These are phyloP conservation scores for Gadus chalcogrammus DNA, from an alignment of 2,113 vertebrate genomes.

Conservation along the genomic window DNA sequence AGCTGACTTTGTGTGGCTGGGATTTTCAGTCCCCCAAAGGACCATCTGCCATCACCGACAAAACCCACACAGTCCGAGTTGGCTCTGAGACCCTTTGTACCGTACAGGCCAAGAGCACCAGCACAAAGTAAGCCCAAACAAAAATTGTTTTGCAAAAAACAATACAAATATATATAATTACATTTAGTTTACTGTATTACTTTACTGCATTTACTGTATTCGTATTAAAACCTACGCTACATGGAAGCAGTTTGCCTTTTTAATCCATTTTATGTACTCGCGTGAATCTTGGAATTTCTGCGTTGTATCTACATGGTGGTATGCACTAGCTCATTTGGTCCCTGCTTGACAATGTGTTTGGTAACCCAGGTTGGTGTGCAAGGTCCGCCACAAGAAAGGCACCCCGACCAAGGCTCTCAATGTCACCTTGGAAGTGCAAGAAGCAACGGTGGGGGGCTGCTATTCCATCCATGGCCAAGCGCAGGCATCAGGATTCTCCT, in stretches of 20 bases:
- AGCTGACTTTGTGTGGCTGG: slow-evolving; percentile 83
- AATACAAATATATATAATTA: neutral
- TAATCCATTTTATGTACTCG: too few relatives aligned
- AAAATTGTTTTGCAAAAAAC: neutral
- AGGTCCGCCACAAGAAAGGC: slow-evolving; percentile 51
- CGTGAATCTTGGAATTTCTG: too few relatives aligned
- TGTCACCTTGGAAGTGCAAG: slow-evolving; percentile 74
- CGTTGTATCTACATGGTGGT: too few relatives aligned
- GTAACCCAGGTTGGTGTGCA: slow-evolving; percentile 76
- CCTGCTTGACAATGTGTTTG: neutral
- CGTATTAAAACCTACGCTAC: neutral
- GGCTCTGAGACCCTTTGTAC: slow-evolving; percentile 70
- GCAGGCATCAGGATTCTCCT: slow-evolving; percentile 71
- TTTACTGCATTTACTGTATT: too few relatives aligned
- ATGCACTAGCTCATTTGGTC: too few relatives aligned
- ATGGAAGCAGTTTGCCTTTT: too few relatives aligned
- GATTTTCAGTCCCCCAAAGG: slow-evolving; percentile 70
- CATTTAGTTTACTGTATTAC: too few relatives aligned
- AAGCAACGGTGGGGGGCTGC: slow-evolving; percentile 41
- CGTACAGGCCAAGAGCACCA: slow-evolving; percentile 63
- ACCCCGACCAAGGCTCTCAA: slow-evolving; percentile 45
- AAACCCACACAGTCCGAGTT: slow-evolving; percentile 69
- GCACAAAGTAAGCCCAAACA: slow-evolving; percentile 64
- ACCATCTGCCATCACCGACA: slow-evolving; percentile 28
- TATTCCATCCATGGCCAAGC: slow-evolving; percentile 76